Evolutionary conservation across 1,140 invertebrate genomes (phyloP).

Genomic region (Trichomalopsis sarcophagae): DNA sequence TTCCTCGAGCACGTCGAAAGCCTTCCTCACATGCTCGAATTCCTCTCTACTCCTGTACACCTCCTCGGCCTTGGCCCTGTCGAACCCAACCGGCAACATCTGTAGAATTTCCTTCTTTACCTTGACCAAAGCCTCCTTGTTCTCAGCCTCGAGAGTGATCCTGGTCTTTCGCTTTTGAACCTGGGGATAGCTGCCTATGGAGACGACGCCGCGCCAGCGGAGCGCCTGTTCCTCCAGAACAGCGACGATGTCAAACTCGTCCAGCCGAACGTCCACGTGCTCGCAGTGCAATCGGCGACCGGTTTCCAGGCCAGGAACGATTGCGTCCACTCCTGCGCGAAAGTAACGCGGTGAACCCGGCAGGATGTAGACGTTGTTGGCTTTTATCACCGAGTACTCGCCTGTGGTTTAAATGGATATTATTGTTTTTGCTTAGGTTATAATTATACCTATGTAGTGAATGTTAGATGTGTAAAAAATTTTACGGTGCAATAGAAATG

Average conservation of each 20-base stretch:
- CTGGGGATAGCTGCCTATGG: slow-evolving; percentile 83
- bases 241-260: slow-evolving; percentile 76
- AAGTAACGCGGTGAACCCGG: slow-evolving; percentile 83
- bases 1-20: slow-evolving; percentile 63
- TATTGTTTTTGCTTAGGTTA: not conserved
- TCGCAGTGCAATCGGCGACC: slow-evolving; percentile 51
- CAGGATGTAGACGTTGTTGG: slow-evolving; percentile 82
- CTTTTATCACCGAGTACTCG: slow-evolving; percentile 77
- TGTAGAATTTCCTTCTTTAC: slow-evolving; percentile 65
- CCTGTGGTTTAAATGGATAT: not conserved
- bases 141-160: slow-evolving; percentile 73
- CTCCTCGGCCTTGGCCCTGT: slow-evolving; percentile 48
- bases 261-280: slow-evolving; percentile 71
- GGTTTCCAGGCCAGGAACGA: slow-evolving; percentile 59
- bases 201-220: slow-evolving; percentile 75
- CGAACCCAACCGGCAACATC: slow-evolving; percentile 56
- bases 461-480: too few relatives aligned
- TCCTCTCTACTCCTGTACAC: slow-evolving; percentile 46
- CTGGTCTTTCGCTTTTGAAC: slow-evolving; percentile 65
- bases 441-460: too few relatives aligned
- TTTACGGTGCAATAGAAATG: too few relatives aligned
- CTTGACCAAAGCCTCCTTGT: slow-evolving; percentile 58
- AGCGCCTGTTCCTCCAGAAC: slow-evolving; percentile 75
- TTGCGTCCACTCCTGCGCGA: slow-evolving; percentile 72
- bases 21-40: slow-evolving; percentile 59